Base-by-base conservation (phyloP, 2,113 vertebrate species). In the Erinaceus europaeus region DNA sequence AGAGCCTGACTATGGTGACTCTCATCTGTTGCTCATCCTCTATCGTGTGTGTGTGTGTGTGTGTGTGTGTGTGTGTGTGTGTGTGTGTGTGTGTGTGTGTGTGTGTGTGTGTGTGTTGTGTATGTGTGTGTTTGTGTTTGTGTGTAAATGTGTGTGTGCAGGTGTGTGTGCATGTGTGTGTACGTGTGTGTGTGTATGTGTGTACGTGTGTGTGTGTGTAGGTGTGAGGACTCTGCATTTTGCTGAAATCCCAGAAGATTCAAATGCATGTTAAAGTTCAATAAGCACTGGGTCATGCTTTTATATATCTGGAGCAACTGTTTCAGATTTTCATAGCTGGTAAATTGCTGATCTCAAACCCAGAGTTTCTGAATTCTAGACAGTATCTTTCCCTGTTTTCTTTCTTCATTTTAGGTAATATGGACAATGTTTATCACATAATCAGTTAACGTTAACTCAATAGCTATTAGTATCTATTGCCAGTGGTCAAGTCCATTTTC, bases 341-440 rank as follows among this genome's bases (percentile, higher is more conserved):
- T 76, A 81, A 65, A 62, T 11, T 25, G 23, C 40, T 61, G 13
- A 90, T 75, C 50, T 59, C 42, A 65, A 59, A 29, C 11, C 50
- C 14, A 85, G 18, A 3, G 5, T 55, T 81, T 29, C 46, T 71
- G 21, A 77, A 84, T 46, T 72, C 72, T 67, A 78, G n/a, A n/a
- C n/a, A 67, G 61, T 18, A 38, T 9, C 25, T 32, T 53, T 59
- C 15, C n/a, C 38, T 44, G 21, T 42, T 72, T 82, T 67, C 8
- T 6, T 81, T 82, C 71, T 86, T 72, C 15, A 9, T 67, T 65
- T 81, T 59, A 72, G 17, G 50, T 50, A 89, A 91, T 61, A 52
- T 50, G 9, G 14, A 18, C 36, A 89, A 76, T 14, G 38, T 2
- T 80, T 85, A n/a, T n/a, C 38, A 32, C 17, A 65, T 14, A 61